Evolutionary conservation across 2,888 invertebrate genomes (phyloP).

Genomic region (Leptura quadrifasciata): DNA sequence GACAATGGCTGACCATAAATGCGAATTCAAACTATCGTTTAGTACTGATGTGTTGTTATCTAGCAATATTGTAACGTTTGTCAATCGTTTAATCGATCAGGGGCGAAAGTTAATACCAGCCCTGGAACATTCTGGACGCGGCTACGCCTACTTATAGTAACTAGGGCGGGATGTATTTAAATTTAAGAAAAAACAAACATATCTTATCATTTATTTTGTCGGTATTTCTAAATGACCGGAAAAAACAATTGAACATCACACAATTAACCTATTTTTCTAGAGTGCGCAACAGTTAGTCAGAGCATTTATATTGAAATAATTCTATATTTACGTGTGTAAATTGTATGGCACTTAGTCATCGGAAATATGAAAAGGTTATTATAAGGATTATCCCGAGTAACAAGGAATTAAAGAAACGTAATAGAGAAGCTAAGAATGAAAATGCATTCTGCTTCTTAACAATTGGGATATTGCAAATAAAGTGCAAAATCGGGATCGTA

Average conservation of each 20-base stretch:
- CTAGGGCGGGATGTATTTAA: background rate
- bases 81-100: constrained; percentile 16
- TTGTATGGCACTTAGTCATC: background rate
- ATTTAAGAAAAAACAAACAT: background rate
- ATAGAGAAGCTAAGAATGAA: no score
- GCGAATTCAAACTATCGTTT: constrained; percentile 39
- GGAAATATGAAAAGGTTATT: no score
- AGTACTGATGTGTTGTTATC: constrained; percentile 24
- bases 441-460: no score
- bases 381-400: no score
- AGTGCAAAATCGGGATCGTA: no score
- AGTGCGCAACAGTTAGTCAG: constrained; percentile 1
- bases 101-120: background rate
- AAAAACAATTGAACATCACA: constrained; percentile 4
- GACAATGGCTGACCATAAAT: constrained; percentile 44
- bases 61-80: constrained; percentile 28
- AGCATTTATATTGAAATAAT: background rate
- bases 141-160: background rate
- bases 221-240: constrained; percentile 7
- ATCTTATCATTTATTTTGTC: constrained; percentile 2
- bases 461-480: no score
- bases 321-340: background rate
- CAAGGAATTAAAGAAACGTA: no score
- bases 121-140: background rate
- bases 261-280: background rate